Evolutionary conservation across 2,888 invertebrate genomes (phyloP), one percentile per base, ranked within the genome.

Genomic region (Drosophila conformis): DNA sequence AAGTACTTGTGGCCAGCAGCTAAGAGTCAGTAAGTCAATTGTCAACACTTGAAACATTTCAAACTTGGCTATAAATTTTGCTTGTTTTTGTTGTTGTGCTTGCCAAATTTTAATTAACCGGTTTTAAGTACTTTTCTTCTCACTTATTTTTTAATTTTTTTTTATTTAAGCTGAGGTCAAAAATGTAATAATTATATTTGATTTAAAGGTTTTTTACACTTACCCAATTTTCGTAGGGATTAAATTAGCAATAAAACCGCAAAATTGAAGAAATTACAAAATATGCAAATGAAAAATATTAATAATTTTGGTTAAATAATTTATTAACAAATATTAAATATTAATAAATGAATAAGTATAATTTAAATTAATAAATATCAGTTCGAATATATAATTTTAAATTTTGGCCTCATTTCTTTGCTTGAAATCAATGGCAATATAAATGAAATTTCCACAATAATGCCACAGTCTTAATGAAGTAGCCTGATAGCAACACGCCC

Each of bases 11-110:
- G 70, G 77, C 82, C 85, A 60, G 54, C 54, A 73, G 85, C 74
- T 74, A 67, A 73, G 72, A 90, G 83, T 90, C 87, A 87, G 80
- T 88, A 79, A 87, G 90, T 82, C 83, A 87, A 83, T 88, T 87
- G 90, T 74, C 78, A 73, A 66, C 90, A 86, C 82, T 83, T 88
- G 72, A 76, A 65, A 70, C 52, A 69, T 61, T 73, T 84, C 48
- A 46, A 61, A 62, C 64, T 63, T 53, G 52, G 64, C 61, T 36
- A 52, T 33, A n/a, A 13, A 21, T n/a, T 10, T 13, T 21, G 25
- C 2, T 36, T 31, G 40, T 48, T 53, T 33, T 10, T 10, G 2
- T 3, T 31, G 0, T 10, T 33, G 4, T 33, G 10, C 10, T 11
- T 62, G 15, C 29, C 25, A 56, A 52, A 51, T 27, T 51, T 36